Percentiles rank a stretch among this genome's conserved stretches.
Conservation (phyloP, 1,140 invertebrate genomes). For the Eubasilissa regina region DNA sequence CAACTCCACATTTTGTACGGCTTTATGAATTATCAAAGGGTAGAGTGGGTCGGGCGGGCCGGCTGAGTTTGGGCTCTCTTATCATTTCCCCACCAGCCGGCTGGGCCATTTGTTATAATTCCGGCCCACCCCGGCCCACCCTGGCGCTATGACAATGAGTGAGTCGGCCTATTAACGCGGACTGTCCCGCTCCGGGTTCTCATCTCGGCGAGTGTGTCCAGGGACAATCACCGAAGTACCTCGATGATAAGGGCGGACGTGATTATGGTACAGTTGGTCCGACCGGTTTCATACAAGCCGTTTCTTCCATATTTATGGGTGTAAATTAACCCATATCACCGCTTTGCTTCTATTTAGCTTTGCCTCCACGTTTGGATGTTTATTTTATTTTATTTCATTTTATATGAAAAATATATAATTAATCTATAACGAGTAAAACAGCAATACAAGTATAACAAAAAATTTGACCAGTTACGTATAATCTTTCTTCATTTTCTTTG, state of each 20-base stretch:
- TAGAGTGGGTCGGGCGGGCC: background rate
- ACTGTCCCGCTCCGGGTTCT: slow-evolving; percentile 47
- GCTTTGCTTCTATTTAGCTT: background rate
- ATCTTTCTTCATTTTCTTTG: too few relatives aligned
- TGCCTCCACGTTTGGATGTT: too few relatives aligned
- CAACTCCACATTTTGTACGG: slow-evolving; percentile 12
- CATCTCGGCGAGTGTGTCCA: slow-evolving; percentile 51
- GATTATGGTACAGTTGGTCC: slow-evolving; percentile 30
- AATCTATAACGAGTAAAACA: too few relatives aligned
- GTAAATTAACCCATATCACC: slow-evolving; percentile 46
- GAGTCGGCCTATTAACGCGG: slow-evolving; percentile 59
- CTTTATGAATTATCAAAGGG: slow-evolving; percentile 10
- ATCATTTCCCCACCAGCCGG: slow-evolving; percentile 58
- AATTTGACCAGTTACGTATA: too few relatives aligned
- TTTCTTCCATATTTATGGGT: slow-evolving; percentile 49
- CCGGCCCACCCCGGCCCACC: slow-evolving; percentile 32
- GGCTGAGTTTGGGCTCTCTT: slow-evolving; percentile 44
- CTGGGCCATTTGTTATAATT: slow-evolving; percentile 58
- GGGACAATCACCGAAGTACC: slow-evolving; percentile 49
- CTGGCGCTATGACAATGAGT: slow-evolving; percentile 56
- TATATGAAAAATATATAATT: too few relatives aligned
- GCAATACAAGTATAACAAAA: too few relatives aligned
- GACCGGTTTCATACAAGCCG: slow-evolving; percentile 13
- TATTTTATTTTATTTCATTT: too few relatives aligned
- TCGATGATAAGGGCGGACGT: slow-evolving; percentile 54